Evolutionary conservation across 2,113 vertebrate genomes (phyloP), one percentile per base, ranked within the genome.

Genomic region (Onychorhynchus coronatus): DNA sequence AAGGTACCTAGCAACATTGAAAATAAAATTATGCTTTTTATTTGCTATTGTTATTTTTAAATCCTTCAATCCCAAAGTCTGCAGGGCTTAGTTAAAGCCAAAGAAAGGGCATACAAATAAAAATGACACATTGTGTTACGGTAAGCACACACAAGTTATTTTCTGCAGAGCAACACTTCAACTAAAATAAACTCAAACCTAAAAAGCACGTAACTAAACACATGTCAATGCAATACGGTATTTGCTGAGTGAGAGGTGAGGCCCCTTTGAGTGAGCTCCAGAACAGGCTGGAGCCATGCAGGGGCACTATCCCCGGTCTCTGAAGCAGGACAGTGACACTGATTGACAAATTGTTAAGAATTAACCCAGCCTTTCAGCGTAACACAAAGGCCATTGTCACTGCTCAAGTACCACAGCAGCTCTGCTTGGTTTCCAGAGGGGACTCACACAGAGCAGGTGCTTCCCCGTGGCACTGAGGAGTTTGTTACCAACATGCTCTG

Each of bases 11-110:
- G 94, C 47, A 59, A 96, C 92, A 90, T 3, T 85, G 96, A 95
- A 97, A 95, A 97, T 76, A 91, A 96, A 94, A 93, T 94, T 49
- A 70, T 17, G 55, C 84, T 94, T 97, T 97, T 96, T 97, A 97
- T 98, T 98, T 98, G 88, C 94, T 96, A 96, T 96, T 97, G 95
- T 97, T 98, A 97, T 95, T 97, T 96, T 97, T 98, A 97, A 98
- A 97, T 96, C 96, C 92, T 93, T 88, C 94, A 95, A 93, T 97
- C 95, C 85, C 91, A 92, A 93, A 70, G 95, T 90, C 96, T 94
- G 83, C 74, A 90, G 95, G 95, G 97, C 95, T 97, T 96, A 94
- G 81, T 85, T 88, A 93, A 87, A 96, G 91, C 86, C 97, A 91
- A 91, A 93, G 91, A 94, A 96, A 95, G 88, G 87, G 92, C 80